Conservation (phyloP, 2,888 invertebrate genomes). For the Alsophila aescularia region DNA sequence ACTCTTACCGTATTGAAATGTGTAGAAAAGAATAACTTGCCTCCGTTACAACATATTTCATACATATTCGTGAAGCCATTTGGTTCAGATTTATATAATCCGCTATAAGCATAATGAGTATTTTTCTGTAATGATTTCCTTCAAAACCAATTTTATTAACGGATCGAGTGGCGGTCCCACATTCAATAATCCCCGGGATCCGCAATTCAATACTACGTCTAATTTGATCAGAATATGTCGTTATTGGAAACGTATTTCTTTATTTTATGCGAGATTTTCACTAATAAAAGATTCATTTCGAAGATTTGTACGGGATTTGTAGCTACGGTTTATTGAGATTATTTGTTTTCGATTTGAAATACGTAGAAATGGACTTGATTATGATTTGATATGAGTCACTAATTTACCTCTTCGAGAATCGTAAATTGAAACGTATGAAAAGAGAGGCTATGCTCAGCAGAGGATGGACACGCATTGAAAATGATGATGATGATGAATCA, state of each 20-base stretch:
- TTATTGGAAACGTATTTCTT: slow-evolving; percentile 21
- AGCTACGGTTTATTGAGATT: neutral
- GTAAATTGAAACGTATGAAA: no score
- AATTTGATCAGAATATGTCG: slow-evolving; percentile 37
- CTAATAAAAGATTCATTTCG: neutral
- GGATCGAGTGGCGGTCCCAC: slow-evolving; percentile 26
- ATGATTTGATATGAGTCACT: no score
- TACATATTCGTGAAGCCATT: slow-evolving; percentile 4
- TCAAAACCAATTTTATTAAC: slow-evolving; percentile 45
- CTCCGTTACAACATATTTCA: slow-evolving; percentile 10
- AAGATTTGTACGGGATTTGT: neutral
- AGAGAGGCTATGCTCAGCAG: no score
- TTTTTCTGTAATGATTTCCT: slow-evolving; percentile 36
- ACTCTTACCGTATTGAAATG: no score
- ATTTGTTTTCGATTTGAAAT: no score
- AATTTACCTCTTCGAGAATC: neutral
- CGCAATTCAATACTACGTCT: slow-evolving; percentile 36
- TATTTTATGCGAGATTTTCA: slow-evolving; percentile 20
- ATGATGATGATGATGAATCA: no score
- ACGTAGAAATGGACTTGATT: no score
- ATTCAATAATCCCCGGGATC: slow-evolving; percentile 42
- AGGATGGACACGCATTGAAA: no score
- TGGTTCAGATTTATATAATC: slow-evolving; percentile 31
- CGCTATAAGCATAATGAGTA: slow-evolving; percentile 29
- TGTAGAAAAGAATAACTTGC: no score